Evolutionary conservation across 2,797 vertebrate genomes (phyloP), one percentile per base, ranked within the genome.

Genomic region (Lutjanus argentimaculatus): DNA sequence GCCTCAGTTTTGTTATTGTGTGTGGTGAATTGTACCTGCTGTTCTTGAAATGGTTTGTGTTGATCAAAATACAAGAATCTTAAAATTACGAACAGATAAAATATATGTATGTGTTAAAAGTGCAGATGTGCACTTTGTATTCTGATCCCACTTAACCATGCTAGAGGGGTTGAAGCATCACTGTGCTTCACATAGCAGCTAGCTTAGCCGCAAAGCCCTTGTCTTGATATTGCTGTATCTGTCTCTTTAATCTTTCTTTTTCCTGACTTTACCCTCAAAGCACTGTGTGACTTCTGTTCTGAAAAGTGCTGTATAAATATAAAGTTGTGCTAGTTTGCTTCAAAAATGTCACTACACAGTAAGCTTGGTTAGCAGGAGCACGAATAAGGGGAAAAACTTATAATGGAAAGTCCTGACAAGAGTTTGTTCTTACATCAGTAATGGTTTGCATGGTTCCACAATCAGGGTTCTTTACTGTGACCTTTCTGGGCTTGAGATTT

Each of bases 401-500:
- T 22, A 72, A 63, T 45, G 40, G 67, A 75, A 79, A 62, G 22
- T 62, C 64, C 22, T 52, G 56, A 76, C 58, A 42, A 46, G 51
- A 51, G 72, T 64, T 72, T 64, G 49, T 49, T 80, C 52, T 64
- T 14, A 72, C 43, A 83, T 77, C 79, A 77, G 79, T 65, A 67
- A 65, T 62, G 45, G 61, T 67, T 82, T 80, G 74, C 68, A 74
- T 80, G 67, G 75, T 21, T 74, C 36, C 77, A 53, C 75, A 67
- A 62, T 52, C 64, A 77, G 46, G 21, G 13, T 76, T 85, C 59
- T 80, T 80, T 61, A 49, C 73, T 40, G 46, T 88, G 83, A 91
- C 86, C 87, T 91, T 88, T 85, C 62, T 69, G 70, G 63, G 55
- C 68, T 81, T 48, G 11, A 79, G 61, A 75, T 69, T 72, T 79